Base-by-base conservation (phyloP, 2,888 invertebrate species). In the Trichogramma evanescens region DNA sequence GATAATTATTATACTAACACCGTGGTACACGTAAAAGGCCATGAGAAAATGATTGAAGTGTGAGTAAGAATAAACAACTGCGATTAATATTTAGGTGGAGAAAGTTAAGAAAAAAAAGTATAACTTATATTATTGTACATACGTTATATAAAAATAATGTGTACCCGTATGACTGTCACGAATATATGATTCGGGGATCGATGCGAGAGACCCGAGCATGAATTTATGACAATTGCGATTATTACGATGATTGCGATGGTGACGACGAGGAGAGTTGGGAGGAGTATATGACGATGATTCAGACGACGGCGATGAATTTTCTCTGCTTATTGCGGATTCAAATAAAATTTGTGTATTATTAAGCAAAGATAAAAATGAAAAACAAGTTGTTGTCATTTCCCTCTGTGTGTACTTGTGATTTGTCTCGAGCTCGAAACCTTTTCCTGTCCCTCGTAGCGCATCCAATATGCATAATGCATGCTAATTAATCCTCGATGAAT, bases 331-430 rank as follows among this genome's bases (percentile, higher is more conserved):
- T 78, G 77, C 78, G 73, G 73, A 77, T 64, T 64, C 54, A 79
- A 80, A 78, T 78, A 80, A 80, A 80, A 79, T 79, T 80, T 80
- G 79, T 81, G 81, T 81, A 80, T 80, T 80, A 81, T 80, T 79
- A 78, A 75, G 61, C 56, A 56, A 62, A n/a, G 42, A 56, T 10
- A 26, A 26, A 26, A 26, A 26, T 26, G 26, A 26, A 26, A 26
- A 26, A 26, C 26, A 26, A 26, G 26, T 26, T 26, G 26, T 26
- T 26, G 26, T 26, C 26, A 26, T 26, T 26, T 26, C 26, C 13
- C 26, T 26, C 26, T 26, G 26, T 26, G 26, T 26, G 26, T 26
- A 26, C 3, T 26, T 26, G 26, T 26, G 26, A 26, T 26, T 26
- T 26, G 26, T 26, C 26, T 26, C 26, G 26, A 26, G 2, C 26